Percentiles rank a stretch among this genome's conserved stretches.
Evolutionary conservation across 2,888 invertebrate species (phyloP).

Genomic region (Myopa testacea): DNA sequence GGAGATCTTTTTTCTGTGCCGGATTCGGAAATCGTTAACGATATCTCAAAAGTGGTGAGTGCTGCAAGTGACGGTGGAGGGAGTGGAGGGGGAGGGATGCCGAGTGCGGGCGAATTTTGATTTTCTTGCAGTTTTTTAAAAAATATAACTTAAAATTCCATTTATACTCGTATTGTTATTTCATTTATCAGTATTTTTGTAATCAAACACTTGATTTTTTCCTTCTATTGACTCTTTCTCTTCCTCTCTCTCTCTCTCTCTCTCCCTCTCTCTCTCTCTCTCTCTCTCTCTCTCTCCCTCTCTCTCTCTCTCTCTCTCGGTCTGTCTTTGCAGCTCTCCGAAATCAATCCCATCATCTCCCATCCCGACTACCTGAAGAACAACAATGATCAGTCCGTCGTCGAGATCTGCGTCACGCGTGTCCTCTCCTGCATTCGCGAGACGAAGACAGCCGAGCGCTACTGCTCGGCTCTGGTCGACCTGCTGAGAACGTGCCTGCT

Average conservation of each 20-base stretch:
- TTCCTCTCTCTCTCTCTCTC: not conserved
- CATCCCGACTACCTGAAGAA: conserved; percentile 85
- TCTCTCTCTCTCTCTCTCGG: not conserved
- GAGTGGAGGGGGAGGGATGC: not conserved
- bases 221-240: not conserved
- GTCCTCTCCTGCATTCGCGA: conserved; percentile 92
- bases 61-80: conserved; percentile 38
- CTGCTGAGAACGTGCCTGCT: conserved; percentile 88
- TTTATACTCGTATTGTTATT: no score
- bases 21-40: conserved; percentile 87
- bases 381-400: conserved; percentile 93
- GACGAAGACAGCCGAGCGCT: conserved; percentile 84
- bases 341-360: conserved; percentile 85
- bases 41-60: conserved; percentile 85
- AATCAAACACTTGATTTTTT: not conserved
- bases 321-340: conserved; percentile 71
- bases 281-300: not conserved
- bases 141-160: no score
- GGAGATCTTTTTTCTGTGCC: conserved; percentile 91
- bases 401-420: conserved; percentile 93
- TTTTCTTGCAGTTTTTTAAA: no score
- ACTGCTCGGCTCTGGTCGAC: conserved; percentile 85
- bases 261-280: not conserved
- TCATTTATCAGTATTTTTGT: no score
- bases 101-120: no score